phyloP scores from a whole-genome alignment of 2,888 invertebrate genomes.

The Hypsopygia costalis region DNA sequence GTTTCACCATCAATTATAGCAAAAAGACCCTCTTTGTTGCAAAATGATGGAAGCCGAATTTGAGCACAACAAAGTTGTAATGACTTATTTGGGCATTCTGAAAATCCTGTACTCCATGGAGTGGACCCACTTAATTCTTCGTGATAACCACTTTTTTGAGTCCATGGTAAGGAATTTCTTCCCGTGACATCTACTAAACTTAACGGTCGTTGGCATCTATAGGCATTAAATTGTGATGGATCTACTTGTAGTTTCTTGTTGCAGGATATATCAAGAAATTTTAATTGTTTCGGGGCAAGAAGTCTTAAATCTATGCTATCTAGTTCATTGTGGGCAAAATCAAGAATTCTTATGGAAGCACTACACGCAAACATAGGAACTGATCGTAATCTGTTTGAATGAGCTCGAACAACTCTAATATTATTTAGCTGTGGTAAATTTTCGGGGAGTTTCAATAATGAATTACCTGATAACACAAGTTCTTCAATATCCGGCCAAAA shows the following conservation, averaged over 20 bases:
- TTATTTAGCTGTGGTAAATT: slow-evolving; percentile 86
- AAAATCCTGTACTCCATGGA: slow-evolving; percentile 91
- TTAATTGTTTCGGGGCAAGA: slow-evolving; percentile 89
- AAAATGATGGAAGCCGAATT: slow-evolving; percentile 88
- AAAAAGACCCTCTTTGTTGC: slow-evolving; percentile 89
- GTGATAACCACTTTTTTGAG: slow-evolving; percentile 71
- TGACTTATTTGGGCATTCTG: slow-evolving; percentile 89
- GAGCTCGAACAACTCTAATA: slow-evolving; percentile 87
- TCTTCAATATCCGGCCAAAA: slow-evolving; percentile 91
- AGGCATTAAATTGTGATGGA: slow-evolving; percentile 89
- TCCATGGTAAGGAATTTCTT: slow-evolving; percentile 85
- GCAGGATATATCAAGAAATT: slow-evolving; percentile 92
- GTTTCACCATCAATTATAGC: slow-evolving; percentile 91
- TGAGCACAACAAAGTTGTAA: slow-evolving; percentile 89
- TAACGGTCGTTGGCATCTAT: slow-evolving; percentile 89
- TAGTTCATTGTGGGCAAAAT: slow-evolving; percentile 92
- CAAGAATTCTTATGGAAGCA: slow-evolving; percentile 87
- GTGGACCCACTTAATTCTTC: slow-evolving; percentile 78
- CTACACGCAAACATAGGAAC: slow-evolving; percentile 89
- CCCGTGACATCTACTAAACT: slow-evolving; percentile 93
- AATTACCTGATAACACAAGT: slow-evolving; percentile 90
- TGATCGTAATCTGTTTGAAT: slow-evolving; percentile 88
- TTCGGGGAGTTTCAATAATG: slow-evolving; percentile 87
- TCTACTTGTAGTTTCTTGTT: slow-evolving; percentile 91
- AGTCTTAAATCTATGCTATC: slow-evolving; percentile 88